Base-by-base conservation (phyloP, 2,888 invertebrate species). In the Busseola fusca region DNA sequence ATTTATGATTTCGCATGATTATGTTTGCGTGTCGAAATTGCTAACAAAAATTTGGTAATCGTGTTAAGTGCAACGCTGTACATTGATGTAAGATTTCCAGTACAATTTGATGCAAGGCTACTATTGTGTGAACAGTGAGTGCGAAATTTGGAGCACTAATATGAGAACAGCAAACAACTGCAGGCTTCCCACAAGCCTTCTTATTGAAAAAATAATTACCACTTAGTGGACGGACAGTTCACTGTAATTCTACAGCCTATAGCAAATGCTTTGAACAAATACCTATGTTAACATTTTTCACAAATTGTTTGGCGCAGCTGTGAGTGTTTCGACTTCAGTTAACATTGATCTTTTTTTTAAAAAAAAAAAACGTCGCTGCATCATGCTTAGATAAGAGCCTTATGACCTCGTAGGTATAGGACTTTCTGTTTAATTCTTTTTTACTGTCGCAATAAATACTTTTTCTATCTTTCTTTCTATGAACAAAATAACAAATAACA, bases 61-160 rank as follows among this genome's bases (percentile, higher is more conserved):
- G 85, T 88, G 87, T 82, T 90, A 88, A 87, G 69, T 87, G 86
- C 84, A 85, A 86, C 87, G 86, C 86, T 86, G 76, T 80, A 85
- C 86, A 78, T 84, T 86, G 82, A 86, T 85, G 87, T 86, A 89
- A 87, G 77, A 75, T 76, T 86, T 81, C 82, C 65, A 78, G 79
- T 81, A 83, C 82, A 86, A 87, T 89, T 88, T 87, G 86, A 86
- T 87, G 90, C 92, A 92, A 92, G 92, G 92, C 86, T 91, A 85
- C 86, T 79, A 84, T 88, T 91, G 89, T 91, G 90, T 88, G 88
- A 81, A 72, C 74, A 72, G 73, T 80, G 78, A 87, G 83, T 86
- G 89, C 88, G 82, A 88, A 89, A 90, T 86, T 80, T 88, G 74
- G 89, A 88, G 85, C 88, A 87, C 87, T 85, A 82, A 85, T 86